Base-by-base conservation (phyloP, 2,113 vertebrate genomes). In the Oncorhynchus gorbuscha region DNA sequence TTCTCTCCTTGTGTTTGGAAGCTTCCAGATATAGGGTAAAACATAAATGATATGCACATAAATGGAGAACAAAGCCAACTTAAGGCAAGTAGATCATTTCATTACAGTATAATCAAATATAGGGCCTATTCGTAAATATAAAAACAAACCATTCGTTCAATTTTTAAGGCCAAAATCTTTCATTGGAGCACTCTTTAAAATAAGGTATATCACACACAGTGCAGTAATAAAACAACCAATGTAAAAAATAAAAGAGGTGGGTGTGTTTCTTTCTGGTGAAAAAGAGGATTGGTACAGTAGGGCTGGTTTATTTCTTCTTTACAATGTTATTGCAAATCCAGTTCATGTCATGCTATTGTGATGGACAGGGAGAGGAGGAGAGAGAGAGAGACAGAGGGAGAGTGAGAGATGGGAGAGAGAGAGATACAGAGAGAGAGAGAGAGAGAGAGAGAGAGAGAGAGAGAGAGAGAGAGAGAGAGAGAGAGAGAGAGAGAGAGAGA, bases 321-420 rank as follows among this genome's bases (percentile, higher is more conserved):
- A 92, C 86, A 83, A 97, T 95, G 84, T 96, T 95, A 83, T 92
- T 96, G 85, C 94, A 96, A 90, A 97, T 96, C 96, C 96, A 97
- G 89, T 95, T 95, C 95, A 97, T 97, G 65, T 95, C 95, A 80
- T 97, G 95, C 96, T 96, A 87, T 62, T 58, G 28, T 74, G 39
- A 86, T 76, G 66, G 69, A 12, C 78, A 66, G 77, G 1, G 14
- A 2, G 86, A 59, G 4, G 1, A 13, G 74, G 12, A 12, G 49
- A 51, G 13, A 0, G 13, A 0, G 64, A 35, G 35, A 8, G 35
- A 7, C 1, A 35, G 6, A 35, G 35, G 1, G 6, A 39, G 35
- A 8, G 35, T 2, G 35, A 7, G 32, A 35, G 32, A 35, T 3
- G 32, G 7, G 32, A 35, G 32, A 35, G 35, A 7, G 35, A 35